Conservation (phyloP, 2,797 vertebrate species). For the Spheniscus humboldti region DNA sequence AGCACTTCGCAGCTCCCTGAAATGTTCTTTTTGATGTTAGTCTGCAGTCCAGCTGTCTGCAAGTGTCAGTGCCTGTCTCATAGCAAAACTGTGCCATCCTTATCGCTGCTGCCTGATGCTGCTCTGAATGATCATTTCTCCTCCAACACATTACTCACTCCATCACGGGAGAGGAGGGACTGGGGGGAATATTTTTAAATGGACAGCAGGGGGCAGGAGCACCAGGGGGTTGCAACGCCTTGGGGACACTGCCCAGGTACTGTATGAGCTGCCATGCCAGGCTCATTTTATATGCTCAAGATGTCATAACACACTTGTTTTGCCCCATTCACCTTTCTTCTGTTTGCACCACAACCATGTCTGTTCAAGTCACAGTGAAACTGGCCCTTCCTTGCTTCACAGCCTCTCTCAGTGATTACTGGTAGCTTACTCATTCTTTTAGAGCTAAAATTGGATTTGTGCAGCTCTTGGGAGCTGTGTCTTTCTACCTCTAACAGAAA, state of each 20-base stretch:
- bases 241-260: neutral
- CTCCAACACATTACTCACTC: neutral
- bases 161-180: accelerated
- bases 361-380: neutral
- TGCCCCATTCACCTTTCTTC: neutral
- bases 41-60: neutral
- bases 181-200: neutral
- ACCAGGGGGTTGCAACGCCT: neutral
- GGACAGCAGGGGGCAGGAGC: neutral
- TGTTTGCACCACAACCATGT: neutral
- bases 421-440: neutral
- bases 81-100: neutral
- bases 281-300: neutral
- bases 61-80: neutral
- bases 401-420: neutral
- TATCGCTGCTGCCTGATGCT: neutral
- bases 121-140: neutral
- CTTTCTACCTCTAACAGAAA: neutral
- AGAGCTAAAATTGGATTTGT: neutral
- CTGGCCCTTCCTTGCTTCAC: neutral
- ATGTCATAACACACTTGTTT: accelerated
- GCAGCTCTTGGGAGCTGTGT: neutral
- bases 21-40: neutral
- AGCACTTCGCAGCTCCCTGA: neutral
- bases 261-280: neutral